Percentiles rank a stretch among this genome's conserved stretches.
Conservation (phyloP, 1,140 invertebrate genomes). For the Cotesia vestalis region DNA sequence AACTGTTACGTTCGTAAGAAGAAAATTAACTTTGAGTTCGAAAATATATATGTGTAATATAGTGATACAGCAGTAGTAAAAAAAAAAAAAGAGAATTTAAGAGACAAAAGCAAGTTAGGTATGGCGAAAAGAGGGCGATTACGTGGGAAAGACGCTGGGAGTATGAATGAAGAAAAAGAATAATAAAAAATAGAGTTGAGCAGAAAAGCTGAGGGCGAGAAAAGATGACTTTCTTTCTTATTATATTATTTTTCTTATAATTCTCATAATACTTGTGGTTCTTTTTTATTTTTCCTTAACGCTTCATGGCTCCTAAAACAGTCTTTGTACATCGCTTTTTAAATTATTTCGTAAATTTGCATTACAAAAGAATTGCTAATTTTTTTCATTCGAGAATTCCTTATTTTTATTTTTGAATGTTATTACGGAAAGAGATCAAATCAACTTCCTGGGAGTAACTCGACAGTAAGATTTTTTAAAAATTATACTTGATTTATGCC, state of each 20-base stretch:
- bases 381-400: neutral
- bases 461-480: too few species aligned
- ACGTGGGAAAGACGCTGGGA: neutral
- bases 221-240: conserved; percentile 10
- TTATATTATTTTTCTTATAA: too few species aligned
- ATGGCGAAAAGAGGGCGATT: conserved; percentile 1
- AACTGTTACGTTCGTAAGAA: neutral
- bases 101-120: neutral
- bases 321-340: neutral
- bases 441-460: too few species aligned
- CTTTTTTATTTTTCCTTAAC: conserved; percentile 7
- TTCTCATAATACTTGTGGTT: neutral
- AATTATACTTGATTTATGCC: too few species aligned
- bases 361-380: neutral
- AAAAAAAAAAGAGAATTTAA: neutral
- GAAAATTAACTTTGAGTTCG: neutral
- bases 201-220: conserved; percentile 3
- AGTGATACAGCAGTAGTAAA: neutral
- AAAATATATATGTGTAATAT: conserved; percentile 9
- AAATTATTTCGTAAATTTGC: conserved; percentile 13
- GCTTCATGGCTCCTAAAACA: neutral
- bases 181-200: conserved; percentile 3
- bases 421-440: too few species aligned
- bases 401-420: neutral
- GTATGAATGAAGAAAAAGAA: neutral